Conservation (phyloP, 2,888 invertebrate species). For the Vesta saturnalis region DNA sequence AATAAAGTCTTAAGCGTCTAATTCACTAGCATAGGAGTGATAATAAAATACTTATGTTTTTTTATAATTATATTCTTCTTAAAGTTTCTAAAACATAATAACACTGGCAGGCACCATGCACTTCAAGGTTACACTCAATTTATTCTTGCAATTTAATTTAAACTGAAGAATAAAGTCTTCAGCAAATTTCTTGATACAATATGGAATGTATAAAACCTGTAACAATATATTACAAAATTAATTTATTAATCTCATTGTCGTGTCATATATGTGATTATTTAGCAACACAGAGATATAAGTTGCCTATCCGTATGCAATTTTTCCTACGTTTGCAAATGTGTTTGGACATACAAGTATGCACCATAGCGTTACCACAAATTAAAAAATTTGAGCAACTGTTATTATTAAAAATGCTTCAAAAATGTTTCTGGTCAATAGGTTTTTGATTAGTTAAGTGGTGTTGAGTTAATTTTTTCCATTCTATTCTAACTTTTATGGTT, state of each 20-base stretch:
- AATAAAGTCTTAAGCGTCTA: slow-evolving; percentile 27
- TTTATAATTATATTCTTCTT: slow-evolving; percentile 15
- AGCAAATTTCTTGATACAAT: slow-evolving; percentile 13
- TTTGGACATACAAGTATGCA: too few relatives aligned
- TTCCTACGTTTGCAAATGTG: too few relatives aligned
- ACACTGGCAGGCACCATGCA: slow-evolving; percentile 25
- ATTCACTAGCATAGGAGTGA: slow-evolving; percentile 30
- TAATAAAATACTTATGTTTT: slow-evolving; percentile 17
- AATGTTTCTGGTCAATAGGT: too few relatives aligned
- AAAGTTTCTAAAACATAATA: slow-evolving; percentile 11
- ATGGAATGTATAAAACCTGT: slow-evolving; percentile 6
- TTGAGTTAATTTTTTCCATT: too few relatives aligned
- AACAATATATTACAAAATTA: not conserved
- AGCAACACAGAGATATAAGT: not conserved
- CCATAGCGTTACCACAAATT: too few relatives aligned
- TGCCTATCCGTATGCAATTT: too few relatives aligned
- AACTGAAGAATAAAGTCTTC: slow-evolving; percentile 14
- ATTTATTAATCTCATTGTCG: not conserved
- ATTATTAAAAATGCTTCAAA: too few relatives aligned
- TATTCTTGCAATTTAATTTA: slow-evolving; percentile 10
- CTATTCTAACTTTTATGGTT: too few relatives aligned
- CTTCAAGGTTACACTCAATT: slow-evolving; percentile 15
- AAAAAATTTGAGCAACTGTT: too few relatives aligned
- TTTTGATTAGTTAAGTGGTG: too few relatives aligned
- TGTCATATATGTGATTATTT: not conserved